Conservation (phyloP, 2,888 invertebrate genomes). For the Chrysolina americana region DNA sequence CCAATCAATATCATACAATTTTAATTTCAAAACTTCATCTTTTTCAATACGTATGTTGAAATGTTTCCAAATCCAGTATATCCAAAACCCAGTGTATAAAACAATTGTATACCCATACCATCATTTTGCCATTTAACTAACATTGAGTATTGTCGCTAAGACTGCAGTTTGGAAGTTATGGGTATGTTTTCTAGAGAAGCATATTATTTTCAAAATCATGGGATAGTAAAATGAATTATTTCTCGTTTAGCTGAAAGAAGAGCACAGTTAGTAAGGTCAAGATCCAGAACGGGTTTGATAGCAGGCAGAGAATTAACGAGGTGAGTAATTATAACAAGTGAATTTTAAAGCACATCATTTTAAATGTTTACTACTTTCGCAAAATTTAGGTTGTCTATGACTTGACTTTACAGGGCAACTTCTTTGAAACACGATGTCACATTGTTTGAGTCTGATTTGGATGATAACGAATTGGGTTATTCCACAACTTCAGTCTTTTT, state of each 20-base stretch:
- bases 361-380: constrained; percentile 18
- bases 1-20: too few relatives aligned
- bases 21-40: too few relatives aligned
- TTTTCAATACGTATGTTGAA: constrained; percentile 7
- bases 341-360: not conserved
- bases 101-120: not conserved
- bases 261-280: constrained; percentile 90
- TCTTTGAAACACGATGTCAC: constrained; percentile 48
- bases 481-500: constrained; percentile 56
- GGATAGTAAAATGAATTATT: constrained; percentile 29
- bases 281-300: constrained; percentile 86
- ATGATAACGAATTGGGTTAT: constrained; percentile 52
- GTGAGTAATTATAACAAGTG: constrained; percentile 68
- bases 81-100: not conserved
- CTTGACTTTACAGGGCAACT: constrained; percentile 49
- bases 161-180: constrained; percentile 45
- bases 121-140: constrained; percentile 6
- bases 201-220: not conserved
- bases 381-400: constrained; percentile 30
- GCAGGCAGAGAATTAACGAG: constrained; percentile 79
- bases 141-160: constrained; percentile 31
- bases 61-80: too few relatives aligned
- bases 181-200: constrained; percentile 39
- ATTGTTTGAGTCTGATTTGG: constrained; percentile 44
- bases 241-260: constrained; percentile 84